phyloP scores from a whole-genome alignment of 2,797 vertebrate species.

The Galago senegalensis region DNA sequence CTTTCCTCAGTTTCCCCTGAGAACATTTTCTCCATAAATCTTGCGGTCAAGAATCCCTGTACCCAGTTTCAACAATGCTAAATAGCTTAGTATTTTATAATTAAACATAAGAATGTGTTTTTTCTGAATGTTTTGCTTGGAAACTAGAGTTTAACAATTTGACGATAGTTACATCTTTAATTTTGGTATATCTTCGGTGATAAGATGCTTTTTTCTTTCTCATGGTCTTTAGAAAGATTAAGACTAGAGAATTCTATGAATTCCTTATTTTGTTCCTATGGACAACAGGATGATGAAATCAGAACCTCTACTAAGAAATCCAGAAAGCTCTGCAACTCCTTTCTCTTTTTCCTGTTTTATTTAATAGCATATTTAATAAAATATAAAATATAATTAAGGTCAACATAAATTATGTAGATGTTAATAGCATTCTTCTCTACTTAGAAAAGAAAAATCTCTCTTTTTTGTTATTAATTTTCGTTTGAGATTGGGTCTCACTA shows the following conservation, averaged over 20 bases:
- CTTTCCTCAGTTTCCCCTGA: background rate
- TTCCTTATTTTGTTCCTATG: background rate
- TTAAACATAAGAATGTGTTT: background rate
- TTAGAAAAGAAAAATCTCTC: background rate
- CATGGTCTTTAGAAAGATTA: background rate
- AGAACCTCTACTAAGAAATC: background rate
- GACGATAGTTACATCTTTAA: background rate
- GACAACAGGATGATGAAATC: constrained; percentile 17
- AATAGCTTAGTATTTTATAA: background rate
- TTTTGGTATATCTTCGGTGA: background rate
- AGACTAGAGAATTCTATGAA: background rate
- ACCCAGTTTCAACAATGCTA: background rate
- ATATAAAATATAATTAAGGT: background rate
- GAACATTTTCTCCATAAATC: background rate
- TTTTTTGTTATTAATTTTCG: background rate
- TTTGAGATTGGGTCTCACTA: background rate
- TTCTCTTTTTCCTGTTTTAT: background rate
- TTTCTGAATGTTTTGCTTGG: constrained; percentile 6
- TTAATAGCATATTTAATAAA: constrained; percentile 1
- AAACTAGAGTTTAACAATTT: constrained; percentile 1
- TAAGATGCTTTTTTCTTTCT: background rate
- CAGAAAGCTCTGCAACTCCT: background rate
- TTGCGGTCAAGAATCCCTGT: background rate
- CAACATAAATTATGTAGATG: background rate
- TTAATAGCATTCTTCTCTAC: constrained; percentile 10